Percentiles rank a stretch among this genome's conserved stretches.
Conservation (phyloP, 1,140 invertebrate genomes). For the Littorina saxatilis region DNA sequence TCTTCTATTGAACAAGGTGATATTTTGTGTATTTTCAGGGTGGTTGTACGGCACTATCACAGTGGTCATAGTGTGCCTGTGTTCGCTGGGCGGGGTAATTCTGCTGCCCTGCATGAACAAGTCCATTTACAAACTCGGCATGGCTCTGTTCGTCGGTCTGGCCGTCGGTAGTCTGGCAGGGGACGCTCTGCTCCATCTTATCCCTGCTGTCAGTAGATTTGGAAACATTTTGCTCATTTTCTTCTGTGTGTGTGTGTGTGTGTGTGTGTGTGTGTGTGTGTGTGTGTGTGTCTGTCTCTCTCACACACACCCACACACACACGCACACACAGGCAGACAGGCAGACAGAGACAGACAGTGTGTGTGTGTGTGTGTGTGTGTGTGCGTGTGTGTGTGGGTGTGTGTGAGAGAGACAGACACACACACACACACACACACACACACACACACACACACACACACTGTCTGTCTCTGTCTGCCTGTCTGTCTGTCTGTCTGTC, state of each 20-base stretch:
- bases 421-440: too few relatives aligned
- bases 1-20: too few relatives aligned
- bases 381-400: constrained; percentile 20
- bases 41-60: constrained; percentile 65
- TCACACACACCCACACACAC: not conserved
- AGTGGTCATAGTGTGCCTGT: constrained; percentile 61
- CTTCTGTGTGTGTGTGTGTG: constrained; percentile 2
- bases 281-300: not conserved
- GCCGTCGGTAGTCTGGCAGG: constrained; percentile 76
- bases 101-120: constrained; percentile 47
- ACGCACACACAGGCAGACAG: not conserved
- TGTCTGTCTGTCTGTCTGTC: constrained; percentile 24
- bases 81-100: constrained; percentile 57
- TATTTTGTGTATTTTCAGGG: constrained; percentile 46
- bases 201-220: constrained; percentile 73
- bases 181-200: constrained; percentile 76
- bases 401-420: not conserved
- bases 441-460: too few relatives aligned
- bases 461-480: constrained; percentile 14
- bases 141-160: constrained; percentile 74
- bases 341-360: not conserved
- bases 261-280: not conserved
- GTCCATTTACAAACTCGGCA: constrained; percentile 58
- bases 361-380: not conserved
- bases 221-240: not conserved